A percentile compares a stretch with the other conserved stretches of the same genome.
phyloP scores from a whole-genome alignment of 2,113 vertebrate species.

The Mus spicilegus region DNA sequence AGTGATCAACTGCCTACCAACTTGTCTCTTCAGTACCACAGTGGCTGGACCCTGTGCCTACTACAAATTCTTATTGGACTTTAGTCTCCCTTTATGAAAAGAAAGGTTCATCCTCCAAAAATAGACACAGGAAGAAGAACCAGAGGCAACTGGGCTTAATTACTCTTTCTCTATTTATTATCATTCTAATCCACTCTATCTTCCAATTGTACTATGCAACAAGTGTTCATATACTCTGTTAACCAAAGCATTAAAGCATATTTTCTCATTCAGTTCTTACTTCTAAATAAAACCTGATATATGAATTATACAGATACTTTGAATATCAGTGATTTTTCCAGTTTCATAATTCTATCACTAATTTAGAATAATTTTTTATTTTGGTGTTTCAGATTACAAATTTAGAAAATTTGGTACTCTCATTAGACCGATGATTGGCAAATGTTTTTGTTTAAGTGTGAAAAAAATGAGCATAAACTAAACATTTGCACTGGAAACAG shows the following conservation, averaged over 20 bases:
- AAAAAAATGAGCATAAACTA: constrained; percentile 53
- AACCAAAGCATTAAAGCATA: background rate
- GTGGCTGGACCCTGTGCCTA: background rate
- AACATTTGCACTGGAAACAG: constrained; percentile 27
- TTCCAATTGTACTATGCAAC: background rate
- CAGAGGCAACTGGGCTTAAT: background rate
- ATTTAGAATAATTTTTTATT: background rate
- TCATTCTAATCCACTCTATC: background rate
- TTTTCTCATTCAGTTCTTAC: background rate
- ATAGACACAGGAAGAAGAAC: background rate
- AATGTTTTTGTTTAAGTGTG: background rate
- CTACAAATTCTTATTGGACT: background rate
- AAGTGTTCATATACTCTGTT: background rate
- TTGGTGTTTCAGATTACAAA: background rate
- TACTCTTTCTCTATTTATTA: background rate
- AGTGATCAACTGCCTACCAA: background rate
- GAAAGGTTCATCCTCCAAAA: background rate
- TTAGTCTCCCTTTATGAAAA: background rate
- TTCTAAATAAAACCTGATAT: background rate
- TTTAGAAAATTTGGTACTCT: background rate
- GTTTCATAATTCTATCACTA: background rate
- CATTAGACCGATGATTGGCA: background rate
- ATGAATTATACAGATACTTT: constrained; percentile 35
- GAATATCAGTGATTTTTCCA: background rate
- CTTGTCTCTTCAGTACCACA: background rate